Base-by-base conservation (phyloP, 2,888 invertebrate genomes). In the Trileptium ribeirensis region DNA sequence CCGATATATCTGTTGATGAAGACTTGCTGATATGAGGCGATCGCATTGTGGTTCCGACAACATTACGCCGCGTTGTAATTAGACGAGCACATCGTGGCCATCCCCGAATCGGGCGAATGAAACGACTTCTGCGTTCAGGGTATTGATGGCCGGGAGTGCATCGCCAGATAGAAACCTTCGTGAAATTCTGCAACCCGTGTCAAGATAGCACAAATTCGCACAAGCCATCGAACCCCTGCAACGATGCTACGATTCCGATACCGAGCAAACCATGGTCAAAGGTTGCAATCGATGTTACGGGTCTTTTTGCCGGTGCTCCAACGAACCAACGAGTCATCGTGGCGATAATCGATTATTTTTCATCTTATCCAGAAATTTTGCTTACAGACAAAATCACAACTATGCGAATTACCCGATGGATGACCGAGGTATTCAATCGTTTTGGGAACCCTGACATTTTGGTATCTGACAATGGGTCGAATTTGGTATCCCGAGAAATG, bases 51-150 rank as follows among this genome's bases (percentile, higher is more conserved):
- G 38, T 75, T 24, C 77, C 77, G 2, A 33, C 29, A 36, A 75
- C 38, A 36, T 38, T 75, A n/a, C 31, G 77, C 36, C 34, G 39
- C 29, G 39, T 38, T n/a, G 37, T 75, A 15, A 24, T 75, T 33
- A 33, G n/a, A 36, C 77, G 36, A 8, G 77, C 77, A 33, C 77
- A 75, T 36, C 77, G 38, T 37, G 77, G 77, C 36, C 77, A 75
- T n/a, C 77, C 77, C n/a, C 33, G 77, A 2, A 75, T 75, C 8
- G 77, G 36, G 2, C 77, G 77, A 34, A 75, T 75, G 77, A 75
- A 75, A 36, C 77, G 77, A n/a, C 36, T 38, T n/a, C n/a, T 75
- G 2, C 36, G 77, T n/a, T 24, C 36, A 36, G 3, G 38, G n/a
- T 75, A 75, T 38, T 75, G 77, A 36, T 75, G 77, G 77, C 77